phyloP scores from a whole-genome alignment of 53 echinoderm and acorn worm species.

The Henricia sp. region DNA sequence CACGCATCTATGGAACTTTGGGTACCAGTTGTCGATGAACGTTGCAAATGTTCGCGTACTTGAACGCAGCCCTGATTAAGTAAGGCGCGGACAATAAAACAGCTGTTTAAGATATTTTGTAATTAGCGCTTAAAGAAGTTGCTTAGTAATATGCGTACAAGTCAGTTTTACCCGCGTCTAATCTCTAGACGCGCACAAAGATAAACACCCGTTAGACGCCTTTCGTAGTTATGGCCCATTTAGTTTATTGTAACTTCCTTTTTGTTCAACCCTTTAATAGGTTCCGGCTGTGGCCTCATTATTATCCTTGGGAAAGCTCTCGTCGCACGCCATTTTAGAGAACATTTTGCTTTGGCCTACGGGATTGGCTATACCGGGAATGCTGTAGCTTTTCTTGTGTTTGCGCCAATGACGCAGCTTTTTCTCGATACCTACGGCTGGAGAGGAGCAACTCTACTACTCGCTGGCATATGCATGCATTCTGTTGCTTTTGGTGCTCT shows the following conservation, averaged over 20 bases:
- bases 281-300: not conserved
- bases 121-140: too few relatives aligned
- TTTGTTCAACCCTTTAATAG: not conserved
- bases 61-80: too few relatives aligned
- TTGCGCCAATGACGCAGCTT: conserved; percentile 2
- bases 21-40: too few relatives aligned
- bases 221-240: too few relatives aligned
- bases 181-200: too few relatives aligned
- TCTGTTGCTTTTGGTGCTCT: not conserved
- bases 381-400: not conserved
- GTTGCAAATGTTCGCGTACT: too few relatives aligned
- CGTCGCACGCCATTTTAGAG: not conserved
- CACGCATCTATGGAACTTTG: too few relatives aligned
- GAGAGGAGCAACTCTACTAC: not conserved
- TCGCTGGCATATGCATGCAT: not conserved
- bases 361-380: not conserved
- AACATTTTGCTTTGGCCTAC: not conserved
- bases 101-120: too few relatives aligned
- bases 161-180: too few relatives aligned
- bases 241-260: not conserved
- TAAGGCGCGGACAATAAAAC: too few relatives aligned
- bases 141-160: too few relatives aligned
- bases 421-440: conserved; percentile 7
- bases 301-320: not conserved
- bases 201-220: too few relatives aligned